A percentile compares a stretch with the other conserved stretches of the same genome.
phyloP scores from a whole-genome alignment of 2,888 invertebrate species.

The Dichetophora obliterata region DNA sequence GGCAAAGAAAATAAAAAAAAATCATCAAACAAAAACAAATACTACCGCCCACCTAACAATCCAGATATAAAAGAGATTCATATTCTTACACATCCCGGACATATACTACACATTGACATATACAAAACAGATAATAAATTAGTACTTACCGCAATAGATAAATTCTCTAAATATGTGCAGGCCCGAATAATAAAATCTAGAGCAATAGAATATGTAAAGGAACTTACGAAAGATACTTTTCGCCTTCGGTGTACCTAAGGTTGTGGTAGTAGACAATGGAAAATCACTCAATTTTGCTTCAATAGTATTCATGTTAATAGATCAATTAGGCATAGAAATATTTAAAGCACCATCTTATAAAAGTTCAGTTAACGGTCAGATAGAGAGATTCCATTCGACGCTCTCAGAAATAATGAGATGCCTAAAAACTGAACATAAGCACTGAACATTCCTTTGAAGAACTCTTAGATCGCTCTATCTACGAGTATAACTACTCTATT shows the following conservation, averaged over 20 bases:
- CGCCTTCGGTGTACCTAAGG: not conserved
- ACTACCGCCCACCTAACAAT: slow-evolving; percentile 37
- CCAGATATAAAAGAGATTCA: not conserved
- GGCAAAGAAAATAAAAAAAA: slow-evolving; percentile 36
- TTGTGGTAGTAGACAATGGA: not conserved
- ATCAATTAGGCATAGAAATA: slow-evolving; percentile 34
- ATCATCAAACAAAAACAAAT: slow-evolving; percentile 41
- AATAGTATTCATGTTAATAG: slow-evolving; percentile 23
- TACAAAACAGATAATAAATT: not conserved
- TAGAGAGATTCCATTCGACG: not conserved
- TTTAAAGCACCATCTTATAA: slow-evolving; percentile 24
- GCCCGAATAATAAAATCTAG: not conserved
- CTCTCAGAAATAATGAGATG: slow-evolving; percentile 40
- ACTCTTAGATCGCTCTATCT: not conserved
- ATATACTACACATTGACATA: slow-evolving; percentile 35
- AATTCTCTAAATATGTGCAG: not conserved
- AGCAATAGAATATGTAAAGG: not conserved
- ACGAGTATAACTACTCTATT: slow-evolving; percentile 25
- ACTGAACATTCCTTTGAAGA: not conserved
- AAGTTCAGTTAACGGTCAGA: slow-evolving; percentile 17
- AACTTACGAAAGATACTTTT: not conserved
- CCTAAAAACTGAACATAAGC: not conserved
- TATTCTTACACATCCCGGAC: not conserved
- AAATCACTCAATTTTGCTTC: slow-evolving; percentile 30
- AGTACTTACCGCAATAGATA: not conserved